Percentiles rank a stretch among this genome's conserved stretches.
phyloP scores from a whole-genome alignment of 2,888 invertebrate genomes.

The Sesamia inferens region DNA sequence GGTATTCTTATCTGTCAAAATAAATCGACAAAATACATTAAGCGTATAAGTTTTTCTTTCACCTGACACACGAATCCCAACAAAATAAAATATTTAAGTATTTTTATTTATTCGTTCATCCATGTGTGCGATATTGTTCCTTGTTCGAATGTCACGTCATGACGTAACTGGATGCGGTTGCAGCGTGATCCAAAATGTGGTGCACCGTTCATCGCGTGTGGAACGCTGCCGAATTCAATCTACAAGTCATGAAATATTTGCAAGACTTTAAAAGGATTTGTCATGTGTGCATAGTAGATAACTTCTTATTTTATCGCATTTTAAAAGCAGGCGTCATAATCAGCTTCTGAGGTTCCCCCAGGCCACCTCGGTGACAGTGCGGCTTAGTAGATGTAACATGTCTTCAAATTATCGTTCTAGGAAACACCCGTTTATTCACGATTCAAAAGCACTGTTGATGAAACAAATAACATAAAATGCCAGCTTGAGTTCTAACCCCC shows the following conservation, averaged over 20 bases:
- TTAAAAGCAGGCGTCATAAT: background rate
- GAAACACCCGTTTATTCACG: background rate
- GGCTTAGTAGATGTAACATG: background rate
- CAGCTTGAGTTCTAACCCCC: background rate
- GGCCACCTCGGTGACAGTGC: background rate
- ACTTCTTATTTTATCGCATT: background rate
- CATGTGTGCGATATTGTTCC: conserved; percentile 5
- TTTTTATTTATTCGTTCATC: conserved; percentile 12
- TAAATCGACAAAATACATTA: background rate
- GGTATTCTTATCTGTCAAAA: background rate
- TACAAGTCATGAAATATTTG: conserved; percentile 1
- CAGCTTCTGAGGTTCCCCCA: background rate
- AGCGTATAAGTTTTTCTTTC: background rate
- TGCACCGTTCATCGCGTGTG: conserved; percentile 19
- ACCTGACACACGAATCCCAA: background rate
- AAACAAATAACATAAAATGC: background rate
- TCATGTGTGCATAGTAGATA: background rate
- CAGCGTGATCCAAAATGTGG: conserved; percentile 39
- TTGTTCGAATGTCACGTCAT: conserved; percentile 16
- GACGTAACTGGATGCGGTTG: conserved; percentile 26
- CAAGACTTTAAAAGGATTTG: background rate
- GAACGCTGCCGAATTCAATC: conserved; percentile 7
- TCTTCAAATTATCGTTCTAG: background rate
- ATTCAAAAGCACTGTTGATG: background rate
- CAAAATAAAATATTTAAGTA: conserved; percentile 19